Conservation (phyloP, 1,140 invertebrate species). For the Diorhabda elongata region DNA sequence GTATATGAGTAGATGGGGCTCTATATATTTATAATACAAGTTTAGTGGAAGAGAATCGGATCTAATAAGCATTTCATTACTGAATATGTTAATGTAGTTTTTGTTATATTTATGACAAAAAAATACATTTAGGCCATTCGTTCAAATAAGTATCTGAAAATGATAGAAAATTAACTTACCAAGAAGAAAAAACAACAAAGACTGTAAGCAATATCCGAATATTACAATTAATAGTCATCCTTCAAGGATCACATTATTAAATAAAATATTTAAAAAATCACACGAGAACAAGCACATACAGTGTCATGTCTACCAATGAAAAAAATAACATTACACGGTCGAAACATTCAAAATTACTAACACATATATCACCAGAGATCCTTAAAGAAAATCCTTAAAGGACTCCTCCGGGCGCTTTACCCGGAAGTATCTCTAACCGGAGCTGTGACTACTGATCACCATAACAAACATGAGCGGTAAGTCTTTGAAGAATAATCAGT, state of each 20-base stretch:
- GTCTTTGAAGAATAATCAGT: conserved; percentile 26
- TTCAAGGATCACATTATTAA: not conserved
- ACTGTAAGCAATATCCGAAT: not conserved
- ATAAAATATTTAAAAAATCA: too few relatives aligned
- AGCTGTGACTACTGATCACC: conserved; percentile 10
- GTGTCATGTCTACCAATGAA: too few relatives aligned
- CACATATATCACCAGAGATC: not conserved
- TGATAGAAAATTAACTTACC: not conserved
- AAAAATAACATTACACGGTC: not conserved
- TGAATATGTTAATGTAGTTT: too few relatives aligned
- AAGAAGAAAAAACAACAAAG: not conserved
- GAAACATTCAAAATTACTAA: not conserved
- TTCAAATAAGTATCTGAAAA: not conserved
- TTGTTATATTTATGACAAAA: too few relatives aligned
- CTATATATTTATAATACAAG: too few relatives aligned
- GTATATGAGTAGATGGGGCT: too few relatives aligned
- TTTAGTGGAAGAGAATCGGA: too few relatives aligned
- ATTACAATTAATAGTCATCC: not conserved
- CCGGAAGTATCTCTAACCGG: conserved; percentile 14
- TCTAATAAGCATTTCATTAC: too few relatives aligned
- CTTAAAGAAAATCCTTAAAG: not conserved
- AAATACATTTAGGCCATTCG: too few relatives aligned
- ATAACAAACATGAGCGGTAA: conserved; percentile 15
- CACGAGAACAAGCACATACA: too few relatives aligned
- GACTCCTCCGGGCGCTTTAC: not conserved